Conservation (phyloP, 2,888 invertebrate genomes). For the Tenthredo scrophulariae region DNA sequence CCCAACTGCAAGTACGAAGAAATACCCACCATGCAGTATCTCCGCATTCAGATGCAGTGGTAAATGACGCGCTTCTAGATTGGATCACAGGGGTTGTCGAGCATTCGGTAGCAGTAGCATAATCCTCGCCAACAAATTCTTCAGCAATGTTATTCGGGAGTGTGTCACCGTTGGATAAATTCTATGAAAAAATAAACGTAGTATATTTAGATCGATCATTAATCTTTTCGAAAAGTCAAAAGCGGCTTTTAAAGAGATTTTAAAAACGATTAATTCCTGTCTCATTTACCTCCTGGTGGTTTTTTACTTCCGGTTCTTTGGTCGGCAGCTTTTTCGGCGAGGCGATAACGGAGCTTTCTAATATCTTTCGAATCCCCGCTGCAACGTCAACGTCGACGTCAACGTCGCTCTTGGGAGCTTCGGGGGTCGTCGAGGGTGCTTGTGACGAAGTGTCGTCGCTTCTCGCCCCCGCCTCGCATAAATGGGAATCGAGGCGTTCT, state of each 20-base stretch:
- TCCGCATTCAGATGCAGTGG: conserved; percentile 85
- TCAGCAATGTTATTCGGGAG: conserved; percentile 68
- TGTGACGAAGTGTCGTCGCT: conserved; percentile 58
- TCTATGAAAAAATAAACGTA: not conserved
- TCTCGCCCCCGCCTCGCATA: conserved; percentile 74
- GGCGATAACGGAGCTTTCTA: conserved; percentile 64
- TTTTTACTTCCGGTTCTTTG: conserved; percentile 7
- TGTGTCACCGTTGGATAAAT: not conserved
- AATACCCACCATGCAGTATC: conserved; percentile 69
- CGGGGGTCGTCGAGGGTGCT: not conserved
- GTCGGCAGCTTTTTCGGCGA: conserved; percentile 54
- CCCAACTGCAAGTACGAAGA: not conserved
- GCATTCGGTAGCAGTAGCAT: conserved; percentile 85
- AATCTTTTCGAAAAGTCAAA: not conserved
- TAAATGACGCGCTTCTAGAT: conserved; percentile 85
- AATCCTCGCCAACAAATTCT: conserved; percentile 81
- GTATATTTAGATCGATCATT: too few species aligned
- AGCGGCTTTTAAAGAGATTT: not conserved
- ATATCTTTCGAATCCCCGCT: conserved; percentile 65
- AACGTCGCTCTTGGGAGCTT: conserved; percentile 54
- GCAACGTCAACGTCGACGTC: conserved; percentile 57
- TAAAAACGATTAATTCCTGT: not conserved
- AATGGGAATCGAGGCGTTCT: conserved; percentile 82
- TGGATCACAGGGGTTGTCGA: conserved; percentile 80
- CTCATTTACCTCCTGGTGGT: not conserved